Evolutionary conservation across 2,888 invertebrate species (phyloP), one percentile per base, ranked within the genome.

Genomic region (Trilocha varians): DNA sequence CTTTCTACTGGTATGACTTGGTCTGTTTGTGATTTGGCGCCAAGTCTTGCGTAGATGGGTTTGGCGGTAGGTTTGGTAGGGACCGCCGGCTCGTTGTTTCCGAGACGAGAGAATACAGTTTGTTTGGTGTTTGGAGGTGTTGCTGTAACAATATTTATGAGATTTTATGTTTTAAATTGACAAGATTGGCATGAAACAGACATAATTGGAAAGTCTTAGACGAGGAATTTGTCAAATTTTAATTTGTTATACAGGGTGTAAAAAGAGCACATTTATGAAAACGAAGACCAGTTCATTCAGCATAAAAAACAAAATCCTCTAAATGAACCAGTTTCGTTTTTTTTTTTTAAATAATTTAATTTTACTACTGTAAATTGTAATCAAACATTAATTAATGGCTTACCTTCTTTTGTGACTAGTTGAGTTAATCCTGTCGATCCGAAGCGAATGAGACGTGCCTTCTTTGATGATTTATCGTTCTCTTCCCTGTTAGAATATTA

Each of bases 61-160:
- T 79, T 84, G n/a, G 49, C 59, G 1, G 62, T 40, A 0, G 57
- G 47, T 16, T 66, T 54, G n/a, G 59, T n/a, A 2, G 49, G 15
- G 34, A 56, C 62, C 0, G 49, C 46, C 0, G 59, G 16, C 4
- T 79, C 84, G 0, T 71, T 59, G 48, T 55, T 67, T 1, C 87
- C 87, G 3, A 87, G 74, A 2, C 87, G 62, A 1, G 84, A 63
- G 50, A 87, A 87, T 3, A 86, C 86, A 1, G 79, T 83, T 47
- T 63, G 54, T 42, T 70, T 67, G 39, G 54, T 63, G n/a, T n/a
- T n/a, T n/a, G n/a, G n/a, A 1, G 58, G 42, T 25, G 53, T 2
- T 39, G 50, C 73, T 72, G 53, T 1, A 58, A 62, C 5, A 38
- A 36, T 9, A 15, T 5, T 5, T 11, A 13, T 36, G 40, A 13